Conservation (phyloP, 2,888 invertebrate genomes). For the Anoplius nigerrimus region DNA sequence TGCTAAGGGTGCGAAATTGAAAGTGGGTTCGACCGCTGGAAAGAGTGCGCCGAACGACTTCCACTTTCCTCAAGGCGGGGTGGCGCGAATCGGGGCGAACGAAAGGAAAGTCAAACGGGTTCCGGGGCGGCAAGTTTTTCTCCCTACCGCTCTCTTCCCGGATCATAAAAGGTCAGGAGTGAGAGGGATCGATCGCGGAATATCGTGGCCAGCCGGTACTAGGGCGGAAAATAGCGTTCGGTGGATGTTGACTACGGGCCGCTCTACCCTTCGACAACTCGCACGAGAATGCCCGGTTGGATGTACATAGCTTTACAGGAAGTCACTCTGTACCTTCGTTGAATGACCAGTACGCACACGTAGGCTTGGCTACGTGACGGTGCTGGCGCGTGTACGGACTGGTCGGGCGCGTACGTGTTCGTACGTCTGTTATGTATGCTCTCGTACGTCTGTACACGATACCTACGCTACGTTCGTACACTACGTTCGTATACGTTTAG, state of each 20-base stretch:
- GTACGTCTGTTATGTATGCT: slow-evolving; percentile 11
- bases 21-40: neutral
- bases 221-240: slow-evolving; percentile 60
- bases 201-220: slow-evolving; percentile 55
- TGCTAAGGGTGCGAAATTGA: slow-evolving; percentile 6
- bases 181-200: slow-evolving; percentile 46
- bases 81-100: neutral
- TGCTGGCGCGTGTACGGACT: slow-evolving; percentile 16
- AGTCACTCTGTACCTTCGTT: slow-evolving; percentile 62
- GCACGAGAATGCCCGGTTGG: slow-evolving; percentile 58
- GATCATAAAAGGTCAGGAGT: slow-evolving; percentile 1
- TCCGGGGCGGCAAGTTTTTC: too few species aligned
- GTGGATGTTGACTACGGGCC: slow-evolving; percentile 58
- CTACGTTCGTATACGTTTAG: slow-evolving; percentile 38
- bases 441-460: slow-evolving; percentile 22
- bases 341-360: slow-evolving; percentile 57
- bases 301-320: slow-evolving; percentile 63
- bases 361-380: slow-evolving; percentile 28
- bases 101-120: neutral
- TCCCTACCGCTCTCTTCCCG: neutral
- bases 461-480: slow-evolving; percentile 30
- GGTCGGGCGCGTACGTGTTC: slow-evolving; percentile 8
- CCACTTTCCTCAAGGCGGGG: neutral
- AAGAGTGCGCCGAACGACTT: neutral
- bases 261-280: slow-evolving; percentile 58